Evolutionary conservation across 2,113 vertebrate species (phyloP).

Genomic region (Natator depressus): DNA sequence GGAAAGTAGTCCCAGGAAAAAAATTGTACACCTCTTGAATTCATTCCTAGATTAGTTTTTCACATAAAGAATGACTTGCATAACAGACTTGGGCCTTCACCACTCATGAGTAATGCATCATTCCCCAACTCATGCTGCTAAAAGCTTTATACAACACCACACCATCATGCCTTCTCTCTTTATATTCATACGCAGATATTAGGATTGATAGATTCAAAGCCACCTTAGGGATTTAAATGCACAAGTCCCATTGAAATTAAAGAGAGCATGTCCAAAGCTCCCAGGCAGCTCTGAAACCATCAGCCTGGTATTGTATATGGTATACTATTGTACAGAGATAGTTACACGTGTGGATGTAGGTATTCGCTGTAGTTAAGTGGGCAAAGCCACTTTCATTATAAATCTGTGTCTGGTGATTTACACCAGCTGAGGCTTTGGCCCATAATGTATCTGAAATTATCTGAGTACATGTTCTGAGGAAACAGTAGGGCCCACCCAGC

Average conservation of each 20-base stretch:
- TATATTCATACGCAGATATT: neutral
- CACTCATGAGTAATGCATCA: neutral
- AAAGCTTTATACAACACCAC: neutral
- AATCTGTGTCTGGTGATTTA: conserved; percentile 7
- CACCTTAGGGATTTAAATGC: neutral
- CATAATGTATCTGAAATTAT: neutral
- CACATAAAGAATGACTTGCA: neutral
- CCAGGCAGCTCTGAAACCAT: neutral
- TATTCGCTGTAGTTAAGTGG: neutral
- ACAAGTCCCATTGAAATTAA: neutral
- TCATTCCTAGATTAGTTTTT: neutral
- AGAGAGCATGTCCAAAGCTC: neutral
- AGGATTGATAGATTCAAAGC: neutral
- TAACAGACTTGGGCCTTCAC: neutral
- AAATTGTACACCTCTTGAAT: neutral
- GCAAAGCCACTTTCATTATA: neutral
- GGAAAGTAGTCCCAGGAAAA: conserved; percentile 18
- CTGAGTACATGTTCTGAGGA: neutral
- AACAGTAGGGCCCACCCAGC: neutral
- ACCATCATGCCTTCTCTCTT: neutral
- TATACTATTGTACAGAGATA: neutral
- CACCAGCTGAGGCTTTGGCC: neutral
- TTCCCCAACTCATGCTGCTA: neutral
- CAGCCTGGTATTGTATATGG: neutral
- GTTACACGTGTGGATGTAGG: neutral